Percentiles rank a stretch among this genome's conserved stretches.
Evolutionary conservation across 1,140 invertebrate species (phyloP).

Genomic region (Drosophila azteca): DNA sequence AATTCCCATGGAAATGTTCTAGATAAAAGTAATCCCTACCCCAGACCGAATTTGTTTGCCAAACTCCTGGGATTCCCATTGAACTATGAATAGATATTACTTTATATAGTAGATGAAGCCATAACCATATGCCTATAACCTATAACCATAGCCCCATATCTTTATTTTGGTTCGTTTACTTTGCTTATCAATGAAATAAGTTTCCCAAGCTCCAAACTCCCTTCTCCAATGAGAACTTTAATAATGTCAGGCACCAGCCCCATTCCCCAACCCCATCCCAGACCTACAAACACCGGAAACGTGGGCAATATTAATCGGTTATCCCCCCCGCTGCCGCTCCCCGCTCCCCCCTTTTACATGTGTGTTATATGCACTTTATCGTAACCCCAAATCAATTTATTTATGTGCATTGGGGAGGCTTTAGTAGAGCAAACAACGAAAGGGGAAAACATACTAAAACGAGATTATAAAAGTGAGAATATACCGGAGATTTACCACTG

Average conservation of each 20-base stretch:
- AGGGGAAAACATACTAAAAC: constrained; percentile 5
- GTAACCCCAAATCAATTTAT: constrained; percentile 69
- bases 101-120: too few species aligned
- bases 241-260: constrained; percentile 31
- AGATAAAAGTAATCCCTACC: constrained; percentile 40
- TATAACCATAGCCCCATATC: constrained; percentile 20
- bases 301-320: constrained; percentile 68
- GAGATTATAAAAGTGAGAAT: too few species aligned
- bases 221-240: constrained; percentile 37
- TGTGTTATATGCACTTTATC: constrained; percentile 63
- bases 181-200: constrained; percentile 38
- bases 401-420: constrained; percentile 50
- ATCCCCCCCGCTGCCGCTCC: not conserved
- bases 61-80: constrained; percentile 30
- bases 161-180: constrained; percentile 20
- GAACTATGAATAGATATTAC: constrained; percentile 2
- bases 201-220: constrained; percentile 40
- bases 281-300: constrained; percentile 67
- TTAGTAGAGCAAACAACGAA: constrained; percentile 26
- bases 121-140: too few species aligned
- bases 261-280: not conserved
- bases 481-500: not conserved
- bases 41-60: constrained; percentile 38
- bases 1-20: constrained; percentile 15
- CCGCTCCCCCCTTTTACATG: not conserved